Evolutionary conservation across 2,797 vertebrate species (phyloP).

Genomic region (Sebastes nivosus): DNA sequence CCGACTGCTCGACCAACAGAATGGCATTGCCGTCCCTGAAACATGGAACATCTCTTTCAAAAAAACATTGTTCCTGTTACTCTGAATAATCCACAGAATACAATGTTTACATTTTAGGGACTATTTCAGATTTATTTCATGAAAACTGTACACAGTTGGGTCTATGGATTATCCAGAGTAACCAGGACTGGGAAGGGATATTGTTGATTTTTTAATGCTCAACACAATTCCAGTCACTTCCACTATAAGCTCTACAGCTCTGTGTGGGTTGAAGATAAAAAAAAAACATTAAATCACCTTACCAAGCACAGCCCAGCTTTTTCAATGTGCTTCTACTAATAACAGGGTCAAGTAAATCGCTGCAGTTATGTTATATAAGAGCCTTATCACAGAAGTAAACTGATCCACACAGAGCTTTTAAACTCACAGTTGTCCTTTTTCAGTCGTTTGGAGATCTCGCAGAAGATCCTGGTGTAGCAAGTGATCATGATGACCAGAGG

Average conservation of each 20-base stretch:
- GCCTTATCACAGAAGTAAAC: background rate
- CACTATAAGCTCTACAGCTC: background rate
- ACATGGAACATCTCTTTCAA: background rate
- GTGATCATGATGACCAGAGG: constrained; percentile 90
- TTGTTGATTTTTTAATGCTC: background rate
- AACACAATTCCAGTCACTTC: background rate
- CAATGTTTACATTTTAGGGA: background rate
- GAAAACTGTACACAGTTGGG: background rate
- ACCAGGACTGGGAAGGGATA: background rate
- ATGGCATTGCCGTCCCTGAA: background rate
- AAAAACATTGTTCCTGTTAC: background rate
- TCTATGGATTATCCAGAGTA: background rate
- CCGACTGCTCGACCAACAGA: background rate
- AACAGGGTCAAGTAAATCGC: background rate
- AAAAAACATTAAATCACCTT: background rate
- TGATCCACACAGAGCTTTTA: background rate
- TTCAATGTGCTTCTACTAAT: background rate
- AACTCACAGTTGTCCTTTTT: constrained; percentile 83
- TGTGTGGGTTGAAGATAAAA: background rate
- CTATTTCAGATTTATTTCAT: background rate
- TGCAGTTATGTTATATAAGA: background rate
- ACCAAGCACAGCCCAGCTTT: background rate
- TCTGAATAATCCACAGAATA: background rate
- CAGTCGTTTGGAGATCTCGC: constrained; percentile 88
- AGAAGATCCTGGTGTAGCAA: constrained; percentile 88